Percentiles rank a stretch among this genome's conserved stretches.
phyloP scores from a whole-genome alignment of 1,140 invertebrate species.

The Eurosta solidaginis region DNA sequence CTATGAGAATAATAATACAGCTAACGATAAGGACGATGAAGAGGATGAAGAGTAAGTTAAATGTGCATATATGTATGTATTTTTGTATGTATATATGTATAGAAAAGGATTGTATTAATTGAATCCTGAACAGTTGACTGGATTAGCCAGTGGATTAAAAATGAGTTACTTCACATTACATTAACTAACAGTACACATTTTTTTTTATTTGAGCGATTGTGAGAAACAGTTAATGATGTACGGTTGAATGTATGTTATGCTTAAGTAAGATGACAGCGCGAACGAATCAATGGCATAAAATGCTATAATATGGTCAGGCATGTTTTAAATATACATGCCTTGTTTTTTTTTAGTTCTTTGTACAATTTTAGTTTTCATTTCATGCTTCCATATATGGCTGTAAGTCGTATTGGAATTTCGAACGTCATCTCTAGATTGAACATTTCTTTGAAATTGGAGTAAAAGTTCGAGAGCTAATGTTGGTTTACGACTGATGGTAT shows the following conservation, averaged over 20 bases:
- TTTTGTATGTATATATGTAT: neutral
- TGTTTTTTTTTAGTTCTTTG: too few species aligned
- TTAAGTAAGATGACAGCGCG: too few species aligned
- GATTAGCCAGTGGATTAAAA: neutral
- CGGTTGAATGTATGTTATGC: neutral
- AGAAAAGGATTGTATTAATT: neutral
- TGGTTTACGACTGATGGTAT: too few species aligned
- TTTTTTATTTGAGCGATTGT: neutral
- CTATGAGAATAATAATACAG: slow-evolving; percentile 65
- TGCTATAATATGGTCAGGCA: too few species aligned
- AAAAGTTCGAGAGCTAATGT: too few species aligned
- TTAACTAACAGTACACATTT: neutral
- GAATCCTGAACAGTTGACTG: neutral
- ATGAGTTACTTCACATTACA: neutral
- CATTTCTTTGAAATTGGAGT: too few species aligned
- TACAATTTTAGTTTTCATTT: too few species aligned
- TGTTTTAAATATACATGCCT: too few species aligned
- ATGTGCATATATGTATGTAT: neutral
- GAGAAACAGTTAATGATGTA: neutral
- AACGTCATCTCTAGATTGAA: too few species aligned
- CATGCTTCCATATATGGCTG: too few species aligned
- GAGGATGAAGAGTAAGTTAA: slow-evolving; percentile 61
- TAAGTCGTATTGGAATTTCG: too few species aligned
- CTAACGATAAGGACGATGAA: slow-evolving; percentile 64
- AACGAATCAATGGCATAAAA: too few species aligned